Evolutionary conservation across 2,797 vertebrate species (phyloP).

Genomic region (Cyclura pinguis): DNA sequence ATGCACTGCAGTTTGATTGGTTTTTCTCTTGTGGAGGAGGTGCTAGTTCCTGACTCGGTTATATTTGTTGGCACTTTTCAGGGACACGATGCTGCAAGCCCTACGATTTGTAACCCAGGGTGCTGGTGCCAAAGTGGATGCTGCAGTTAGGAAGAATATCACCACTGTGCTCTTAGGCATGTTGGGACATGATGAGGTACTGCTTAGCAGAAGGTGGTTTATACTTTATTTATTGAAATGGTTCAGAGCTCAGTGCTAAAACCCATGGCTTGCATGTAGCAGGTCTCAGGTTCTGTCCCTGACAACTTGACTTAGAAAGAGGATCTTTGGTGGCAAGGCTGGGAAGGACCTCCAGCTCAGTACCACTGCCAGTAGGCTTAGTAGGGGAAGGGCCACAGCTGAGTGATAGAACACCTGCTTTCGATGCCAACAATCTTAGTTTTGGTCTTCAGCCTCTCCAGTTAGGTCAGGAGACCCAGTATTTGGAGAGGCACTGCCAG

Average conservation of each 20-base stretch:
- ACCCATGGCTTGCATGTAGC: not conserved
- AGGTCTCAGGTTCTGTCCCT: not conserved
- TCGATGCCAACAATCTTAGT: not conserved
- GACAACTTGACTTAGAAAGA: not conserved
- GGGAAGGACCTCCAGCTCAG: not conserved
- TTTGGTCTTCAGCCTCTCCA: not conserved
- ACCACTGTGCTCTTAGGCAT: slow-evolving; percentile 90
- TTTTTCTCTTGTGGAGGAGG: fast-evolving
- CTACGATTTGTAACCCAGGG: slow-evolving; percentile 95
- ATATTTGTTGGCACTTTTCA: slow-evolving; percentile 61
- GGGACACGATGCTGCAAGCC: slow-evolving; percentile 98
- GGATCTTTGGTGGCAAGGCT: not conserved
- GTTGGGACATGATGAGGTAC: slow-evolving; percentile 98
- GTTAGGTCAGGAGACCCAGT: not conserved
- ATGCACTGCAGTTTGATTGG: not conserved
- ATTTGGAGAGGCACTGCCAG: not conserved
- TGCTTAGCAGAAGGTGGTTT: not conserved
- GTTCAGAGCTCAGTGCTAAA: not conserved
- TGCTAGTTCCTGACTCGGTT: not conserved
- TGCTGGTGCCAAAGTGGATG: slow-evolving; percentile 94
- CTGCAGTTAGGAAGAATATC: slow-evolving; percentile 91
- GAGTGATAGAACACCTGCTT: not conserved
- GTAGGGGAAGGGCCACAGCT: not conserved
- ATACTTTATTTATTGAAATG: not conserved
- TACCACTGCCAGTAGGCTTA: not conserved